Evolutionary conservation across 1,140 invertebrate species (phyloP).

Genomic region (Elysia chlorotica): DNA sequence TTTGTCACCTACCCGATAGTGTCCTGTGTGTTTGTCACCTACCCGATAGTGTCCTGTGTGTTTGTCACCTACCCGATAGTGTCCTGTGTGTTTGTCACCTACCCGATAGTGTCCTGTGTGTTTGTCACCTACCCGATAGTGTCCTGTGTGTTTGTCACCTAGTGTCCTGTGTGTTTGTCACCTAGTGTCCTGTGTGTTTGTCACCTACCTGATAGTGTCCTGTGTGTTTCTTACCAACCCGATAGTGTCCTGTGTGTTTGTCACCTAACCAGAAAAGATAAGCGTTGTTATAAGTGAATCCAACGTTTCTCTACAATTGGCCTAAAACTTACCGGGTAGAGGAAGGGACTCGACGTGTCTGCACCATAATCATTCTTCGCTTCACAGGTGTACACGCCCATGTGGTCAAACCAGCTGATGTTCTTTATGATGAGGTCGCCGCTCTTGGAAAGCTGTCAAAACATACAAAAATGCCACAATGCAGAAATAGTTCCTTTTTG

Average conservation of each 20-base stretch:
- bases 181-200: no score
- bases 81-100: slow-evolving; percentile 2
- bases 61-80: no score
- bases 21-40: slow-evolving; percentile 15
- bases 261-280: no score
- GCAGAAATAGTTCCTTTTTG: slow-evolving; percentile 18
- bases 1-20: slow-evolving; percentile 28
- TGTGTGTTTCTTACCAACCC: no score
- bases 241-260: no score
- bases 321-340: slow-evolving; percentile 77
- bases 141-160: no score
- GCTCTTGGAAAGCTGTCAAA: slow-evolving; percentile 70
- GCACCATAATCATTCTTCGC: slow-evolving; percentile 72
- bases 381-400: slow-evolving; percentile 79
- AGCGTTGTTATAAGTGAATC: no score
- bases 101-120: slow-evolving; percentile 29
- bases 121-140: slow-evolving; percentile 33
- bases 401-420: slow-evolving; percentile 74
- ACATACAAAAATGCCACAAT: no score
- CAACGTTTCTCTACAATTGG: no score
- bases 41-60: slow-evolving; percentile 29
- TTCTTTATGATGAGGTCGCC: slow-evolving; percentile 76
- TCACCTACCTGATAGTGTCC: no score
- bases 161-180: no score
- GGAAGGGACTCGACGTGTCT: slow-evolving; percentile 72